These are phyloP conservation scores for Gobionotothen gibberifrons DNA, from an alignment of 2,797 vertebrate genomes.

Conservation along the genomic window DNA sequence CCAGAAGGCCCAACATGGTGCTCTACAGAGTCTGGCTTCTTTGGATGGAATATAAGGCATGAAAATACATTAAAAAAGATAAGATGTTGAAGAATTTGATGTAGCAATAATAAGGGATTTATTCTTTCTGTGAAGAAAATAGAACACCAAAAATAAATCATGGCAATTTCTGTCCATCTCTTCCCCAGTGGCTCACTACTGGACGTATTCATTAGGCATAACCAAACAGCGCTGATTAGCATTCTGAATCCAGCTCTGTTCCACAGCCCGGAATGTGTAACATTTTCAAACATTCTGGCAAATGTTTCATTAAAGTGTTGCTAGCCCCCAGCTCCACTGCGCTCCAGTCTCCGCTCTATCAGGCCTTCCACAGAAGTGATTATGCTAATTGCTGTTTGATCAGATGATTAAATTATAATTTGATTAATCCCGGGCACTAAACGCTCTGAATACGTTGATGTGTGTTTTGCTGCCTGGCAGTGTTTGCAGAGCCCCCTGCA, in stretches of 20 bases:
- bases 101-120: not conserved
- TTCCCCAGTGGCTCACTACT: slow-evolving; percentile 45
- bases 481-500: slow-evolving; percentile 62
- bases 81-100: not conserved
- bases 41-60: not conserved
- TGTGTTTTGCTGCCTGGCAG: slow-evolving; percentile 73
- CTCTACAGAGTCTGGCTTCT: not conserved
- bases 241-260: slow-evolving; percentile 64
- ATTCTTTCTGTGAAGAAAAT: not conserved
- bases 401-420: slow-evolving; percentile 98
- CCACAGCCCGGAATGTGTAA: slow-evolving; percentile 74
- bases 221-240: slow-evolving; percentile 69
- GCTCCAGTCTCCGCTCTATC: slow-evolving; percentile 85
- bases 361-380: slow-evolving; percentile 92
- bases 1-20: not conserved
- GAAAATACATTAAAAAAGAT: not conserved
- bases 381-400: slow-evolving; percentile 97
- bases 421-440: slow-evolving; percentile 91
- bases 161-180: slow-evolving; percentile 9
- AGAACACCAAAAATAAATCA: slow-evolving; percentile 8
- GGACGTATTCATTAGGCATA: slow-evolving; percentile 59
- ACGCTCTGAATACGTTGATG: slow-evolving; percentile 80
- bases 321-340: slow-evolving; percentile 69
- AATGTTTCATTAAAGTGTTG: slow-evolving; percentile 82
- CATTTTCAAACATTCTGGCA: slow-evolving; percentile 81